These are phyloP conservation scores for Holothuria scabra DNA, from an alignment of 53 echinoderm and acorn worm genomes.

Conservation along the genomic window DNA sequence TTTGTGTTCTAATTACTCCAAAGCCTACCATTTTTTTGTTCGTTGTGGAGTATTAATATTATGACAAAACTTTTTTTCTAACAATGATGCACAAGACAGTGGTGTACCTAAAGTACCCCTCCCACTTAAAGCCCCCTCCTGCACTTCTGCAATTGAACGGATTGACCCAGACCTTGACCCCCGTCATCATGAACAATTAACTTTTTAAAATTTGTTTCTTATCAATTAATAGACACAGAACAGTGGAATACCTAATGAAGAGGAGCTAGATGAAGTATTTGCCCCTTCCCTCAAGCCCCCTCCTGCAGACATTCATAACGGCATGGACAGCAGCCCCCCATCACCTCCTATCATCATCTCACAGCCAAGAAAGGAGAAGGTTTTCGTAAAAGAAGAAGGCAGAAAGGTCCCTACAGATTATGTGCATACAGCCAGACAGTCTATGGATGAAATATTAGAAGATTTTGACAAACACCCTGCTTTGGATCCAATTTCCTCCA, in stretches of 20 bases:
- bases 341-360: conserved; percentile 14
- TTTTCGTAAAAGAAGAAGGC: background rate
- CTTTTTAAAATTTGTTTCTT: background rate
- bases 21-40: too few species aligned
- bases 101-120: too few species aligned
- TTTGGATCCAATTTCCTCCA: conserved; percentile 51
- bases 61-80: too few species aligned
- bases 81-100: too few species aligned
- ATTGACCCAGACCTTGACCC: too few species aligned
- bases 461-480: conserved; percentile 49
- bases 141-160: too few species aligned
- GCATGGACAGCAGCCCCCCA: conserved; percentile 17
- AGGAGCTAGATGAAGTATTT: conserved; percentile 2
- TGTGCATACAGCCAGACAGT: background rate
- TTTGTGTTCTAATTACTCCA: too few species aligned
- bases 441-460: background rate
- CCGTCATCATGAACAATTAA: too few species aligned
- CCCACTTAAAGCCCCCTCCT: too few species aligned
- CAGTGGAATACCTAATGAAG: background rate
- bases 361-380: conserved; percentile 12
- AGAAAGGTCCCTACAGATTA: background rate
- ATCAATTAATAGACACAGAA: background rate
- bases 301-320: conserved; percentile 3
- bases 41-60: too few species aligned
- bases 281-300: conserved; percentile 14